phyloP scores from a whole-genome alignment of 2,797 vertebrate species.

The Bradypodion pumilum region DNA sequence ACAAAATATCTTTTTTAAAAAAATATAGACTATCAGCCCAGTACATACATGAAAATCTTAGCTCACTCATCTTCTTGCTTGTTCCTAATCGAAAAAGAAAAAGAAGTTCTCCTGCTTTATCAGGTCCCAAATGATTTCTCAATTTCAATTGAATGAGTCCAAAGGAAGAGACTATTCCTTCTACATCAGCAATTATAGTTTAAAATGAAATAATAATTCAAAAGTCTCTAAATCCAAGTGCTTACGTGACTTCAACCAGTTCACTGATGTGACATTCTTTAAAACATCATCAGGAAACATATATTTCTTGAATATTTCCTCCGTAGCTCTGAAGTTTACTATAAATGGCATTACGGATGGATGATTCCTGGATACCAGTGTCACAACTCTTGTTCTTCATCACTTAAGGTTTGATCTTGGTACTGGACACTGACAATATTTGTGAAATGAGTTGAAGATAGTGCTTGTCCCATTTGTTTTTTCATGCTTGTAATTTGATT shows the following conservation, averaged over 20 bases:
- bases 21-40: too few relatives aligned
- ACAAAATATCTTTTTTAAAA: too few relatives aligned
- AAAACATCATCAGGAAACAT: too few relatives aligned
- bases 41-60: too few relatives aligned
- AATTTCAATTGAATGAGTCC: too few relatives aligned
- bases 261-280: too few relatives aligned
- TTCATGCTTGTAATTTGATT: conserved; percentile 5
- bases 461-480: not conserved
- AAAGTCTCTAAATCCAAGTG: not conserved
- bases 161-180: too few relatives aligned
- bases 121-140: too few relatives aligned
- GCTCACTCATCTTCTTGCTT: too few relatives aligned
- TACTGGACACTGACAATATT: too few relatives aligned
- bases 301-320: not conserved
- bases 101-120: too few relatives aligned
- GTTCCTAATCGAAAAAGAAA: too few relatives aligned
- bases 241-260: not conserved
- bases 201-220: not conserved
- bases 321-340: not conserved
- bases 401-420: not conserved
- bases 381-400: not conserved
- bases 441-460: not conserved
- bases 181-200: not conserved
- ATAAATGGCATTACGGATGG: not conserved
- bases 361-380: not conserved